Evolutionary conservation across 1,140 invertebrate species (phyloP), one percentile per base, ranked within the genome.

Genomic region (Monochamus saltuarius): DNA sequence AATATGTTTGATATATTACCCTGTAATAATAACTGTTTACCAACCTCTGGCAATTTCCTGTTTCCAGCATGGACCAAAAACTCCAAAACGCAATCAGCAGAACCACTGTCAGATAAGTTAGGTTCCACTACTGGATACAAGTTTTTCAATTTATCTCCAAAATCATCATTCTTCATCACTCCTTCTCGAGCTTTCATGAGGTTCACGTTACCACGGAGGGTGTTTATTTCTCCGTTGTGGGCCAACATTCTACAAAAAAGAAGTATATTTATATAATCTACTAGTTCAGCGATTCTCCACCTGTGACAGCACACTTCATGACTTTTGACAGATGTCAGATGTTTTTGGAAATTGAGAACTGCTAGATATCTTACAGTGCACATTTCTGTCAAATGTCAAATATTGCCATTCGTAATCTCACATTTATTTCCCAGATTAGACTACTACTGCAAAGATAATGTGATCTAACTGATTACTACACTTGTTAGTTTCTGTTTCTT

Each of bases 161-260:
- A 97, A 10, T 87, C 66, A 1, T 85, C 78, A 74, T 89, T 96
- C 66, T 90, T 87, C 97, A 99, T 99, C 0, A 98, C 94, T 56
- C 97, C 97, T 80, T 99, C 97, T 53, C 97, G 85, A 29, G 97
- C 97, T 76, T 95, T 95, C 96, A 99, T 99, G 47, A 95, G 84
- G 79, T 99, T 99, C 0, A 98, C 92, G 76, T 99, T 99, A 56
- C 97, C 97, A 61, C 95, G 86, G 22, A 99, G 84, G 4, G 97
- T 99, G 79, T 99, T 99, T 74, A 99, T 99, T 82, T 99, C 97
- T 47, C 97, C 97, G 82, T 99, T 99, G 80, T 99, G 97, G 59
- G 97, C 97, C 56, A 99, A 80, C 57, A 95, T 86, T 75, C 94
- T 95, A 78, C 37, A 58, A 56, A 16, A 35, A 46, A 58, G 45